phyloP scores from a whole-genome alignment of 2,888 invertebrate genomes.

The Acanthosepion esculentum region DNA sequence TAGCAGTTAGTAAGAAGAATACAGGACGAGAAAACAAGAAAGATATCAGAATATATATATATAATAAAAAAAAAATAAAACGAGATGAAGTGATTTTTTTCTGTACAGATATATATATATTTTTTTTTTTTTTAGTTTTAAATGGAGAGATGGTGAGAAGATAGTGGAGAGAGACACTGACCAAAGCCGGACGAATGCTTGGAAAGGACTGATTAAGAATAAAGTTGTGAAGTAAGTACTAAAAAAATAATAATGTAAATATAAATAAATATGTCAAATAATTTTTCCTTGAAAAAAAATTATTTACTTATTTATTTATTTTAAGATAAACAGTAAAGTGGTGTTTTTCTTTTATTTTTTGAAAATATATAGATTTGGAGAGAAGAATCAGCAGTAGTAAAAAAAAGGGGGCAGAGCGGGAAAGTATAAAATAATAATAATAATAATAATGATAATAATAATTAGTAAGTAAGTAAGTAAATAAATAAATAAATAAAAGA shows the following conservation, averaged over 20 bases:
- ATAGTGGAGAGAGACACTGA: slow-evolving; percentile 43
- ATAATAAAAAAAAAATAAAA: slow-evolving; percentile 24
- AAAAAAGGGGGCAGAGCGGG: background rate
- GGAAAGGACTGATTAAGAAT: background rate
- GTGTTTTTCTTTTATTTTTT: background rate
- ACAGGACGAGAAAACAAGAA: slow-evolving; percentile 41
- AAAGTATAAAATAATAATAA: background rate
- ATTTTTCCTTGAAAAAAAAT: background rate
- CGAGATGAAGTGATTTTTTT: slow-evolving; percentile 39
- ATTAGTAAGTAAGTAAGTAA: slow-evolving; percentile 2
- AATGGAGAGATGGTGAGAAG: slow-evolving; percentile 25
- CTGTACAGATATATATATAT: background rate
- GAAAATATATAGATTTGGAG: background rate
- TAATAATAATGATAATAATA: background rate
- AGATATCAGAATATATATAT: slow-evolving; percentile 11
- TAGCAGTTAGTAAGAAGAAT: slow-evolving; percentile 40
- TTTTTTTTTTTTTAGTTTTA: background rate
- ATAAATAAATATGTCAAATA: background rate
- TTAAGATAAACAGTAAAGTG: background rate
- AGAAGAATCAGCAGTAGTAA: background rate
- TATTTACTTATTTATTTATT: background rate
- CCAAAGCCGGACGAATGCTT: slow-evolving; percentile 39
- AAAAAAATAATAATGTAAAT: background rate
- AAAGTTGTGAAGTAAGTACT: background rate
- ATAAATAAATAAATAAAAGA: slow-evolving; percentile 38